Evolutionary conservation across 2,888 invertebrate species (phyloP), one percentile per base, ranked within the genome.

Genomic region (Mimumesa dahlbomi): DNA sequence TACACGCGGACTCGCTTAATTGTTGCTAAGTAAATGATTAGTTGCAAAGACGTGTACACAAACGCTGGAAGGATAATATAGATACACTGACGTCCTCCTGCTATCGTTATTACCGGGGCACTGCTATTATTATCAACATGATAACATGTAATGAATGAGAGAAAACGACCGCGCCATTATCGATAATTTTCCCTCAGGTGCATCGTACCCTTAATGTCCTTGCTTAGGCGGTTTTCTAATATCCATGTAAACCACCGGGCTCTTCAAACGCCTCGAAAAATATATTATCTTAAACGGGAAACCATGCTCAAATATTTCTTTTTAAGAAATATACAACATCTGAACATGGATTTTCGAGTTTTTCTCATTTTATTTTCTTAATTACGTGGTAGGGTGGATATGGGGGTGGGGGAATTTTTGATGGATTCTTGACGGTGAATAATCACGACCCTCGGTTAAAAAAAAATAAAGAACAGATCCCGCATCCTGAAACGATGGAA

Each of bases 61-160:
- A n/a, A 34, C 45, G 69, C 61, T 49, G 69, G 18, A 53, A 48
- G 73, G 46, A 62, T 65, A 77, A 71, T 79, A 80, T 71, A 80
- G 81, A 81, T 76, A 81, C 31, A 59, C 59, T 49, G 61, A 42
- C 54, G 54, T 69, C 61, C n/a, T n/a, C n/a, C 73, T 61, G 58
- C 73, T 65, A 73, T 80, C 69, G 62, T 77, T 78, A 80, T 78
- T 76, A 71, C 78, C 64, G 46, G 9, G 22, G 25, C 64, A 13
- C 67, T 72, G 61, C 81, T 73, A 70, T 71, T 76, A 80, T 80
- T 80, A 80, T 81, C 73, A 62, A 14, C 67, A 62, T 70, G 79
- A 80, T 80, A 80, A 78, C 75, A 69, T 76, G 71, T 72, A 81
- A 80, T 72, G 73, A 80, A 78, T 78, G 76, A 81, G 81, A 81